Percentiles rank a stretch among this genome's conserved stretches.
phyloP scores from a whole-genome alignment of 2,113 vertebrate genomes.

The Cyanistes caeruleus region DNA sequence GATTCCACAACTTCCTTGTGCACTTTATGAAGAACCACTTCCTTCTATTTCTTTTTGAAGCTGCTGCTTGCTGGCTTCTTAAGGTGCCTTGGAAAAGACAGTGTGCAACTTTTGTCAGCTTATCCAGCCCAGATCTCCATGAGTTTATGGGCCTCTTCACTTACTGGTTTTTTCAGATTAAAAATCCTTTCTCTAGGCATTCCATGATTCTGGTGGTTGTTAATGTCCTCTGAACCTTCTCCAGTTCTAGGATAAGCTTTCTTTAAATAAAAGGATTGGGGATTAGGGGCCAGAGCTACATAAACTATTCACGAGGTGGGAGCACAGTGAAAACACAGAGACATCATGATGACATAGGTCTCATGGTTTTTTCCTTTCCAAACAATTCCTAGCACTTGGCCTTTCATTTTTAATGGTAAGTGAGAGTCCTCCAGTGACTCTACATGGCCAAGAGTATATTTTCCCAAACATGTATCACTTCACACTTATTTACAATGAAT shows the following conservation, averaged over 20 bases:
- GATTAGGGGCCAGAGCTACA: neutral
- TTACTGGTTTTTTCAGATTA: neutral
- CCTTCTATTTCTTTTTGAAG: slow-evolving; percentile 11
- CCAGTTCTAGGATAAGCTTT: neutral
- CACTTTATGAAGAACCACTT: slow-evolving; percentile 9
- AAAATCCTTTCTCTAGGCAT: neutral
- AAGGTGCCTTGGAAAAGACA: neutral
- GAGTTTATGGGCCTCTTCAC: neutral
- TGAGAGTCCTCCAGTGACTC: neutral
- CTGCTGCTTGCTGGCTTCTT: neutral
- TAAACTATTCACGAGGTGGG: neutral
- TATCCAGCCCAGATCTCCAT: neutral
- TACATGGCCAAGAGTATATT: neutral
- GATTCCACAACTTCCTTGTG: neutral
- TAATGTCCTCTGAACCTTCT: neutral
- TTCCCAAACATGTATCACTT: neutral
- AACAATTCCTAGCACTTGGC: neutral
- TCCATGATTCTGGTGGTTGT: neutral
- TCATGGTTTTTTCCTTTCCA: neutral
- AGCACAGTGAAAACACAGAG: neutral
- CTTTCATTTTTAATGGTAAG: neutral
- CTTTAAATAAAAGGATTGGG: neutral
- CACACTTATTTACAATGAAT: neutral
- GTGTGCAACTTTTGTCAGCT: neutral
- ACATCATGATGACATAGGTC: neutral